Base-by-base conservation (phyloP, 1,140 invertebrate species). In the Homarus americanus region DNA sequence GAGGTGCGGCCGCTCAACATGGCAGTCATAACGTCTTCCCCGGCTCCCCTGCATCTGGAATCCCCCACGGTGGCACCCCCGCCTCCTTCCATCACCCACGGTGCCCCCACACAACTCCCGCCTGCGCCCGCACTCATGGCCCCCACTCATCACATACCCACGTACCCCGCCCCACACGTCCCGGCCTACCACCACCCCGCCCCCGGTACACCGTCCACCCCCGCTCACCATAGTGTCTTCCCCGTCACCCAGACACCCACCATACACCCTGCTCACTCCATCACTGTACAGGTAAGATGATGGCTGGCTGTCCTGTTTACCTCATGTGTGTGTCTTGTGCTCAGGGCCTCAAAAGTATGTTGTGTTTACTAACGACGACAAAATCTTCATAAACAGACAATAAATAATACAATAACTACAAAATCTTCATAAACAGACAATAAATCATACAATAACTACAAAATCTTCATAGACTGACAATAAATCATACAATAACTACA, bases 241-340 rank as follows among this genome's bases (percentile, higher is more conserved):
- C 88, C 80, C 36, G 40, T 73, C 49, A 53, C 53, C 28, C 76
- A 87, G 38, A 82, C 85, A 40, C 92, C 92, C 66, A 87, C 90
- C 82, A 92, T 92, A 40, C 88, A 92, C 86, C 92, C 90, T 63
- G 89, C 82, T 63, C 92, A 92, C 90, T 86, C 92, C 87, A 91
- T 92, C 86, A 92, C 92, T 83, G 92, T 92, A n/a, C 92, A 92
- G 92, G 92, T 92, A 91, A 82, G 86, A 53, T 76, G 85, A 58
- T 63, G 40, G 83, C 15, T 40, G n/a, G 17, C 44, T 79, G 10
- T 79, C 15, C 28, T 79, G 24, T 20, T 41, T 44, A 49, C 7
- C 76, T 49, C 17, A 40, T n/a, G 44, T 9, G 34, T 44, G 5
- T 79, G 38, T n/a, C n/a, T n/a, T n/a, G n/a, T n/a, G n/a, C n/a